Conservation (phyloP, 2,888 invertebrate species). For the Ypsolopha sequella region DNA sequence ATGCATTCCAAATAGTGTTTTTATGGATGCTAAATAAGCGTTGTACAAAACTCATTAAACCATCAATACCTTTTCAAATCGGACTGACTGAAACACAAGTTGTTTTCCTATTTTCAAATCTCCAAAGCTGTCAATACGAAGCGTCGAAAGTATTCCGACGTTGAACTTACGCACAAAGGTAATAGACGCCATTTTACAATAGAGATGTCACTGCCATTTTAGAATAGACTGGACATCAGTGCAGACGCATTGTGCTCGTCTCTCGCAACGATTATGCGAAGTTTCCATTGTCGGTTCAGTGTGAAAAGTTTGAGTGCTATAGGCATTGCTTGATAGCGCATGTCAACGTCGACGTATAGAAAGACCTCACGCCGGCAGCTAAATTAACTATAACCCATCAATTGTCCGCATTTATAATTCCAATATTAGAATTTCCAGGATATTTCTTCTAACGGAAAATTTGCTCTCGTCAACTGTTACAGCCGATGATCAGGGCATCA, state of each 20-base stretch:
- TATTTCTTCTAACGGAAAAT: no score
- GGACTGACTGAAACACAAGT: neutral
- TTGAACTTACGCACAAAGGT: slow-evolving; percentile 13
- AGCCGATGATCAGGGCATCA: no score
- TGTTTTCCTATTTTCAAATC: neutral
- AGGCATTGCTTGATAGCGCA: slow-evolving; percentile 3
- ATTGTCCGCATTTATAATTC: neutral
- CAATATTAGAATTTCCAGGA: neutral
- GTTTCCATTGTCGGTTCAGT: slow-evolving; percentile 44
- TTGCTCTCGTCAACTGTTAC: no score
- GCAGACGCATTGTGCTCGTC: slow-evolving; percentile 34
- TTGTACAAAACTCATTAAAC: no score
- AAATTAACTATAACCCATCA: slow-evolving; percentile 18
- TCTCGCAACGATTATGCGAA: slow-evolving; percentile 33
- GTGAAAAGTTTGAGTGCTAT: slow-evolving; percentile 49
- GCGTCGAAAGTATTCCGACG: slow-evolving; percentile 23
- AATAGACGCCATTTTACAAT: slow-evolving; percentile 30
- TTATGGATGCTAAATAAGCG: no score
- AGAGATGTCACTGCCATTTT: slow-evolving; percentile 11
- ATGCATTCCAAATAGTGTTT: no score
- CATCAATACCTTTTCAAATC: no score
- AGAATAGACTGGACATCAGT: slow-evolving; percentile 29
- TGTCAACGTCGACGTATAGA: neutral
- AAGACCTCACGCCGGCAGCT: slow-evolving; percentile 21
- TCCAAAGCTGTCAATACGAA: slow-evolving; percentile 5